phyloP scores from a whole-genome alignment of 2,888 invertebrate species.

The Pecten maximus region DNA sequence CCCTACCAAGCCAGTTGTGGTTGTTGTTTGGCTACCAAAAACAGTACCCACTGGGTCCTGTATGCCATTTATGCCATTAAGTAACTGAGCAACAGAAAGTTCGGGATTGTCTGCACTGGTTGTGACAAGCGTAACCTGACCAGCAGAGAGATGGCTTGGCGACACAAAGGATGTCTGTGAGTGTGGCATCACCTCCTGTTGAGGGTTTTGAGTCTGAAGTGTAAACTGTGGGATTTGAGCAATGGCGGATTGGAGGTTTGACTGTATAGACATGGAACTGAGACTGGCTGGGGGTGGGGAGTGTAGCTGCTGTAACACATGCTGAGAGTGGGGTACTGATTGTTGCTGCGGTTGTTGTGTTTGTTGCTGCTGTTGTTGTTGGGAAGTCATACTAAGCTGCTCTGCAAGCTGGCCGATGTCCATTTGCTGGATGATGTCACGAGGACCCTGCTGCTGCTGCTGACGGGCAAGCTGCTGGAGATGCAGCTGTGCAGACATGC shows the following conservation, averaged over 20 bases:
- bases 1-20: slow-evolving; percentile 41
- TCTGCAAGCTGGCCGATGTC: slow-evolving; percentile 24
- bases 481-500: slow-evolving; percentile 45
- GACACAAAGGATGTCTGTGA: slow-evolving; percentile 41
- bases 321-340: background rate
- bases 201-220: slow-evolving; percentile 55
- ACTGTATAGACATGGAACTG: slow-evolving; percentile 56
- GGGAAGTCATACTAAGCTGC: slow-evolving; percentile 40
- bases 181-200: slow-evolving; percentile 33
- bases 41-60: background rate
- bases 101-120: slow-evolving; percentile 53
- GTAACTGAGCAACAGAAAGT: slow-evolving; percentile 59
- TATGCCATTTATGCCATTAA: slow-evolving; percentile 53
- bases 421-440: slow-evolving; percentile 30
- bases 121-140: slow-evolving; percentile 47
- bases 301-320: background rate
- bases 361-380: slow-evolving; percentile 37
- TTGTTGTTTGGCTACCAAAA: background rate
- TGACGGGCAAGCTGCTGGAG: slow-evolving; percentile 56
- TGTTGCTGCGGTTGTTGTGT: slow-evolving; percentile 39
- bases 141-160: slow-evolving; percentile 38
- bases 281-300: slow-evolving; percentile 45
- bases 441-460: slow-evolving; percentile 54
- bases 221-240: slow-evolving; percentile 62
- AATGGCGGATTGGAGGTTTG: slow-evolving; percentile 65